Evolutionary conservation across 2,888 invertebrate genomes (phyloP), one percentile per base, ranked within the genome.

Genomic region (Oxyscelio sp.): DNA sequence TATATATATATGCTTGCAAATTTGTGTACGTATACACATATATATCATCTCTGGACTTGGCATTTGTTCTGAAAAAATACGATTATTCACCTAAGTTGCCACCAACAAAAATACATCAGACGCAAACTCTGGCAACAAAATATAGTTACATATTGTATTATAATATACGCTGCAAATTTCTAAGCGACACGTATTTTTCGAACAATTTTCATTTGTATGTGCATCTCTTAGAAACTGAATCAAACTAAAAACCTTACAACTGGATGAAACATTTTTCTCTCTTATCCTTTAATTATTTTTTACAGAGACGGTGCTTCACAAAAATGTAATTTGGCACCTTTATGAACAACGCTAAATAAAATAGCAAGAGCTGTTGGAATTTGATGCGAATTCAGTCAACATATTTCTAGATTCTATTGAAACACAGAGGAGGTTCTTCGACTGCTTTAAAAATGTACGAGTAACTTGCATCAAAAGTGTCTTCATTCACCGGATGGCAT

Each of bases 121-220:
- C 83, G 82, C 83, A 83, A 88, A 85, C 88, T 91, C 90, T 90
- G 88, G 89, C 91, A 91, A 92, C 90, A 92, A 92, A 93, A 92
- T 92, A 92, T 89, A 91, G 63, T 68, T 56, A 63, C 65, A 22
- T 74, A 79, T 61, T 85, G 65, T 83, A 61, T 79, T 79, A 52
- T 45, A 45, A 59, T 68, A 79, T 79, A 78, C 22, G 52, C 50
- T 31, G 19, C 15, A 31, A 50, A 68, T 34, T 82, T 56, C 50
- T 63, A 52, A 74, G 63, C 79, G 17, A 11, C 43, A 71, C 59
- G 78, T 68, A 75, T 73, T 65, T 54, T 80, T 78, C 22, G 31
- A 38, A 75, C n/a, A 24, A 15, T 38, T 48, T 17, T 48, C 38
- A 38, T 21, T 38, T 38, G 8, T 58, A 31, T 31, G 22, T 31